These are phyloP conservation scores for Archegozetes longisetosus DNA, from an alignment of 1,140 invertebrate species.

Conservation along the genomic window DNA sequence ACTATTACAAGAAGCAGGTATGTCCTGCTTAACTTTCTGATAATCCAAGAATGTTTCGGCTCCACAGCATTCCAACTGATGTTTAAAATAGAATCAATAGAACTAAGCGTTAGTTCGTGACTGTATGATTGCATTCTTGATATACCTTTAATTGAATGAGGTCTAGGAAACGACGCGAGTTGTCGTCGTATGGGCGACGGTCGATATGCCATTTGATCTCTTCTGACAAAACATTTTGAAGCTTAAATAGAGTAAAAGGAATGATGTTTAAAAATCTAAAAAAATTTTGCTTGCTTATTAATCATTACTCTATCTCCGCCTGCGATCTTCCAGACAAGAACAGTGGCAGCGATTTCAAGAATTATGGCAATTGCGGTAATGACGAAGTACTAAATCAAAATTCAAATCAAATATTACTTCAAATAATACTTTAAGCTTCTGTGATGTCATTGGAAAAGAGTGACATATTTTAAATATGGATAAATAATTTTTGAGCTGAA, in stretches of 20 bases:
- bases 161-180: slow-evolving; percentile 21
- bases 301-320: slow-evolving; percentile 22
- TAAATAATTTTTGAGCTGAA: too few species aligned
- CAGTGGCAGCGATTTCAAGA: slow-evolving; percentile 19
- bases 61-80: slow-evolving; percentile 25
- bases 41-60: slow-evolving; percentile 23
- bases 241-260: slow-evolving; percentile 9
- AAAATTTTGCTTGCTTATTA: neutral
- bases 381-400: slow-evolving; percentile 20
- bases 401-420: too few species aligned
- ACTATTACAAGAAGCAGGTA: slow-evolving; percentile 22
- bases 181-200: slow-evolving; percentile 4
- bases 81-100: neutral
- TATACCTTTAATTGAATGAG: slow-evolving; percentile 24
- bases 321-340: slow-evolving; percentile 22
- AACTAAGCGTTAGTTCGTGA: neutral
- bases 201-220: slow-evolving; percentile 22
- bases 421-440: too few species aligned
- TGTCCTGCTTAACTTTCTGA: slow-evolving; percentile 12
- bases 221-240: slow-evolving; percentile 20
- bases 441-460: too few species aligned
- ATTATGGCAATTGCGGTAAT: slow-evolving; percentile 20
- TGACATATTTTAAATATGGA: too few species aligned
- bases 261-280: neutral
- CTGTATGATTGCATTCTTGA: neutral